phyloP scores from a whole-genome alignment of 2,888 invertebrate species.

The Parapristionchus giblindavisi region DNA sequence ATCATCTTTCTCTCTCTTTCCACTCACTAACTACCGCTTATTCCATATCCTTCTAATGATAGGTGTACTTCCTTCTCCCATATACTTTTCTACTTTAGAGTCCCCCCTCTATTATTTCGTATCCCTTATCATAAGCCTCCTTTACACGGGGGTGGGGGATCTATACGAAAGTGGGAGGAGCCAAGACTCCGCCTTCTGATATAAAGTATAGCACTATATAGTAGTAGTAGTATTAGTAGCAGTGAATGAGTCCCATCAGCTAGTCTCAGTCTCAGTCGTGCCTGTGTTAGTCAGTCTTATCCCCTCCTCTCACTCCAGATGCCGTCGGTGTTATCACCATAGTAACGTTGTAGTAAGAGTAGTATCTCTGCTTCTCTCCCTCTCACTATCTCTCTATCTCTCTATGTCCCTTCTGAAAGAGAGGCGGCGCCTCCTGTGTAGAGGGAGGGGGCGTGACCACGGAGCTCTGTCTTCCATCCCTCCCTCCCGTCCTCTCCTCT shows the following conservation, averaged over 20 bases:
- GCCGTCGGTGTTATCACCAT: constrained; percentile 32
- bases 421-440: constrained; percentile 1
- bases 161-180: too few species aligned
- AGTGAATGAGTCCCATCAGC: too few species aligned
- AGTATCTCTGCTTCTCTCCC: constrained; percentile 9
- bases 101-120: background rate
- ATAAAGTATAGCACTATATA: too few species aligned
- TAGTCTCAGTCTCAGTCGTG: too few species aligned
- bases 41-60: background rate
- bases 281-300: constrained; percentile 3
- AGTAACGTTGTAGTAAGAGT: too few species aligned
- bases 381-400: background rate
- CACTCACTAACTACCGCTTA: background rate
- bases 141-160: too few species aligned
- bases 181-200: too few species aligned
- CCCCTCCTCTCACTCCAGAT: constrained; percentile 34
- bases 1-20: background rate
- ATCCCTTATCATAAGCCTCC: background rate
- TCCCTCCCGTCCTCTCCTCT: constrained; percentile 30
- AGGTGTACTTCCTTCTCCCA: too few species aligned
- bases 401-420: background rate
- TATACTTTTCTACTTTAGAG: background rate
- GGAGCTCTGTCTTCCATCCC: constrained; percentile 34
- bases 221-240: constrained; percentile 11
- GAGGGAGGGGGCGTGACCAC: constrained; percentile 38